Conservation (phyloP, 2,113 vertebrate species). For the Bubo scandiacus region DNA sequence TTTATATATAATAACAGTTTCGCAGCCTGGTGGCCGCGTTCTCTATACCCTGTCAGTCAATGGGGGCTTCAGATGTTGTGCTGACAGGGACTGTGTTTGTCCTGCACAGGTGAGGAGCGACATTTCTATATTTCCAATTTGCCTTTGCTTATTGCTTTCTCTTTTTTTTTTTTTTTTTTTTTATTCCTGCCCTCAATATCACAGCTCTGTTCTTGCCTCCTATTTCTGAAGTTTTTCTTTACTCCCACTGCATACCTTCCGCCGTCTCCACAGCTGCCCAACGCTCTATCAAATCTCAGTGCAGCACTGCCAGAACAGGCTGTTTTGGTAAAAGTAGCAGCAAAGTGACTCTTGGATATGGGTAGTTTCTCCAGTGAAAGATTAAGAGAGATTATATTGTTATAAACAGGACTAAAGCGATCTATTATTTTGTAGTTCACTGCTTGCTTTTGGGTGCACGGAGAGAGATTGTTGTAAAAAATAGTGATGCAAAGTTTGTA, state of each 20-base stretch:
- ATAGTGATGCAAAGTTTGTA: not conserved
- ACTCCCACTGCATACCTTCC: not conserved
- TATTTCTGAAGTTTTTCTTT: not conserved
- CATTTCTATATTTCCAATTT: not conserved
- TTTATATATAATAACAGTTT: not conserved
- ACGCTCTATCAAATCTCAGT: not conserved
- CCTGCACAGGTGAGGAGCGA: not conserved
- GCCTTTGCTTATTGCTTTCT: not conserved
- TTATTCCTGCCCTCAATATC: no score
- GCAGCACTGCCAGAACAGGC: no score
- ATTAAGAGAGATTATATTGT: not conserved
- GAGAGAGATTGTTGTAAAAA: not conserved
- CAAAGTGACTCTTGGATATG: not conserved
- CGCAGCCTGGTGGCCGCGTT: rapidly evolving
- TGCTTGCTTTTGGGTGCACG: not conserved
- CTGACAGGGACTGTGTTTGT: not conserved
- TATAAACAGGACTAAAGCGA: not conserved
- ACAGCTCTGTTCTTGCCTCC: not conserved
- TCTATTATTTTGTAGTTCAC: not conserved
- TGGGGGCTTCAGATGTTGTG: not conserved
- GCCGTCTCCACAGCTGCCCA: rapidly evolving
- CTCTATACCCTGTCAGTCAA: not conserved
- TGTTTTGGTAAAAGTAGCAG: not conserved
- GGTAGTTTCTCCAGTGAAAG: not conserved
- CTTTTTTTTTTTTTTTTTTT: not conserved